Evolutionary conservation across 2,888 invertebrate genomes (phyloP).

Genomic region (Ellobium chinense): DNA sequence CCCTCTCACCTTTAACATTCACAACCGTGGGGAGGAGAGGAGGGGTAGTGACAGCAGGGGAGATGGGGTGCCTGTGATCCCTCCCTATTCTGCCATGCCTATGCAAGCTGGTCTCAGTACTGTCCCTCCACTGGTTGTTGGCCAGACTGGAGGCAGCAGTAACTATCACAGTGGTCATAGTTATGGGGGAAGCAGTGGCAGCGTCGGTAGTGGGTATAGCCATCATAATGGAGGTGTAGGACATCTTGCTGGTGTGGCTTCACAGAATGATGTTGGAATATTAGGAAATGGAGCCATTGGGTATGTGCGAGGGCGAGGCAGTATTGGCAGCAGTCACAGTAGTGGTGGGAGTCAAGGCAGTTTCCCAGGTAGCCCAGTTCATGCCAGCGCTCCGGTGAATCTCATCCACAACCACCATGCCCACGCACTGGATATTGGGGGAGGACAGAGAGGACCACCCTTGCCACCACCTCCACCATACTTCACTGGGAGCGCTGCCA

Average conservation of each 20-base stretch:
- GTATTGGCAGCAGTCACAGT: slow-evolving; percentile 44
- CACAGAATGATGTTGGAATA: background rate
- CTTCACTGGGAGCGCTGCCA: background rate
- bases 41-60: slow-evolving; percentile 34
- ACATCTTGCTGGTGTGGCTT: background rate
- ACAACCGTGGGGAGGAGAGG: slow-evolving; percentile 59
- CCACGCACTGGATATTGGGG: background rate
- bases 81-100: slow-evolving; percentile 58
- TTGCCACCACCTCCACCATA: slow-evolving; percentile 7
- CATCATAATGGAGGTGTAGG: background rate
- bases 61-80: slow-evolving; percentile 58
- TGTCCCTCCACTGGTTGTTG: slow-evolving; percentile 36
- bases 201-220: background rate
- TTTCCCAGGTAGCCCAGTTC: slow-evolving; percentile 37
- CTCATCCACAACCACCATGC: background rate
- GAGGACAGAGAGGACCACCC: background rate
- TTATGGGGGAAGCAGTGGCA: background rate
- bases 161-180: background rate
- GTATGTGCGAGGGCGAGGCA: slow-evolving; percentile 18
- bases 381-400: slow-evolving; percentile 6
- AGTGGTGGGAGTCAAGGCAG: slow-evolving; percentile 44
- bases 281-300: background rate
- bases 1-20: slow-evolving; percentile 70
- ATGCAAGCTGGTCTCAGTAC: slow-evolving; percentile 46
- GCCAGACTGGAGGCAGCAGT: slow-evolving; percentile 29